phyloP scores from a whole-genome alignment of 2,888 invertebrate genomes.

The Drosophila falleni region DNA sequence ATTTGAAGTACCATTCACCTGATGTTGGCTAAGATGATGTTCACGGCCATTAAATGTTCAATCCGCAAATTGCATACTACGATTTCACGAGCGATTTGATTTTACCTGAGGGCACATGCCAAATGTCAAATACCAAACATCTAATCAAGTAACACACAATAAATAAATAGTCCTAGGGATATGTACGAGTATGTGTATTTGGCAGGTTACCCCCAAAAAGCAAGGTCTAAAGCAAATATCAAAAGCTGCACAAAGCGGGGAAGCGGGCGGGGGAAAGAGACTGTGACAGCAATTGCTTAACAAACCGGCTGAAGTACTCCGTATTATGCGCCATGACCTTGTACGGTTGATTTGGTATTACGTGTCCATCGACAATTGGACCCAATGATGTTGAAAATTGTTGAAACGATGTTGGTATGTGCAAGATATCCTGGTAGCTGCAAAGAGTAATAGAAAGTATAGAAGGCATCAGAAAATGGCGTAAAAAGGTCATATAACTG shows the following conservation, averaged over 20 bases:
- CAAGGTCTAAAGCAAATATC: constrained; percentile 55
- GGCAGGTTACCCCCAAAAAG: constrained; percentile 46
- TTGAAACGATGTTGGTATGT: constrained; percentile 88
- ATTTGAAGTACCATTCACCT: constrained; percentile 46
- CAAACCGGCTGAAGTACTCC: constrained; percentile 91
- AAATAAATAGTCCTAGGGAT: constrained; percentile 64
- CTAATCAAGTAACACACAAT: constrained; percentile 78
- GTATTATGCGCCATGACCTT: constrained; percentile 91
- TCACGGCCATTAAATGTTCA: constrained; percentile 34
- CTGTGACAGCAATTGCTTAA: constrained; percentile 73
- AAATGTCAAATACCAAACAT: constrained; percentile 51
- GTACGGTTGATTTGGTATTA: constrained; percentile 92
- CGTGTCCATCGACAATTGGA: constrained; percentile 94
- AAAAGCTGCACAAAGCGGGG: constrained; percentile 31
- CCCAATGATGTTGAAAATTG: constrained; percentile 94
- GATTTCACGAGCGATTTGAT: constrained; percentile 73
- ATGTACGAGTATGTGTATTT: constrained; percentile 39
- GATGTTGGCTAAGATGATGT: constrained; percentile 30
- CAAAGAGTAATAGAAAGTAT: constrained; percentile 66
- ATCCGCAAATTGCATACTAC: constrained; percentile 46
- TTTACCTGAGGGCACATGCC: constrained; percentile 62
- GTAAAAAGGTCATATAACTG: constrained; percentile 70
- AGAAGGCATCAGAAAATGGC: constrained; percentile 61
- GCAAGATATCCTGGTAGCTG: constrained; percentile 90
- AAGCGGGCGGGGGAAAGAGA: constrained; percentile 16